Evolutionary conservation across 1,140 invertebrate genomes (phyloP).

Genomic region (Maniola jurtina): DNA sequence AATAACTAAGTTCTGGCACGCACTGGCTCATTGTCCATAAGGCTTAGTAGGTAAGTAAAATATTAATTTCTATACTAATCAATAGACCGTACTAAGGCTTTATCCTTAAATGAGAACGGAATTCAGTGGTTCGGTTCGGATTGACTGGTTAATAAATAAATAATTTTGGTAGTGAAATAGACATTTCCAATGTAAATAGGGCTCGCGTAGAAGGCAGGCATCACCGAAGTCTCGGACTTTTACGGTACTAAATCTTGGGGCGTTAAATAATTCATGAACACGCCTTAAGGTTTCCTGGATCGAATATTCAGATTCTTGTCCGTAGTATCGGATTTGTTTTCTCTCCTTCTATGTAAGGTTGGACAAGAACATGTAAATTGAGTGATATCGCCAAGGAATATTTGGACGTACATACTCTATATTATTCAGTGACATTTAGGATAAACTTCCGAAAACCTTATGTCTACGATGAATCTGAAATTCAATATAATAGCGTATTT

Average conservation of each 20-base stretch:
- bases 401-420: too few relatives aligned
- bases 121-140: not conserved
- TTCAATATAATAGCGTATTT: too few relatives aligned
- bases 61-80: too few relatives aligned
- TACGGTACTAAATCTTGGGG: conserved; percentile 27
- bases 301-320: conserved; percentile 25
- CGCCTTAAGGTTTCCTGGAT: conserved; percentile 27
- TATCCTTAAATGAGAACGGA: too few relatives aligned
- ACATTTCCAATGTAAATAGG: conserved; percentile 21
- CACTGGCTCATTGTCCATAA: too few relatives aligned
- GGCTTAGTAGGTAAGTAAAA: too few relatives aligned
- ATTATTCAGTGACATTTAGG: too few relatives aligned
- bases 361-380: not conserved
- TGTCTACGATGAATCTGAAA: too few relatives aligned
- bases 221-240: conserved; percentile 17
- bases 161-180: not conserved
- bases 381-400: not conserved
- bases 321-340: conserved; percentile 12
- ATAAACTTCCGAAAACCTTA: too few relatives aligned
- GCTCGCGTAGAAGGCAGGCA: conserved; percentile 2
- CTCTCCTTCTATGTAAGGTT: not conserved
- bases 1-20: too few relatives aligned
- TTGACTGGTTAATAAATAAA: conserved; percentile 4
- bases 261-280: conserved; percentile 33
- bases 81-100: too few relatives aligned